Evolutionary conservation across 2,797 vertebrate genomes (phyloP), one percentile per base, ranked within the genome.

Genomic region (Cryptoprocta ferox): DNA sequence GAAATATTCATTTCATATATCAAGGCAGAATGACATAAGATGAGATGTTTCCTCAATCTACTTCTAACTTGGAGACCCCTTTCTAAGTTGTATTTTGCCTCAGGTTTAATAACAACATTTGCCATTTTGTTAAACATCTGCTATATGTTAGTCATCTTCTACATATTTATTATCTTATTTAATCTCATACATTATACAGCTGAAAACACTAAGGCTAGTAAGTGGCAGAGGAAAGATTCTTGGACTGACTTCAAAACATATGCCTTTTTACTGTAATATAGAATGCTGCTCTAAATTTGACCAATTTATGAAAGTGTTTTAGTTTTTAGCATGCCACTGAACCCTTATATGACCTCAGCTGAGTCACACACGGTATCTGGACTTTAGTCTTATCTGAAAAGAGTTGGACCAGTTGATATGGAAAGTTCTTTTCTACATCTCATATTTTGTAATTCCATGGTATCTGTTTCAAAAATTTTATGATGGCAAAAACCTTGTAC

Each of bases 391-490:
- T 89, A 35, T 32, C 6, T 32, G 53, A 9, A 83, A 39, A 3
- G 28, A 91, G 42, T n/a, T 88, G 61, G n/a, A 56, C 37, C 37
- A 75, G 13, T 50, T 50, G 32, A 37, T 50, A 45, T 30, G 13
- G 35, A 70, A 83, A 30, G 30, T 26, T 61, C n/a, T 83, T 95
- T 86, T 14, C 45, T 83, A 91, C 3, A 35, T 70, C 19, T 65
- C 28, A 48, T 84, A 65, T 50, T 90, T 32, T 85, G 3, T 68
- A 59, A 87, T 79, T 80, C 71, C 6, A 13, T 59, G 32, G 28
- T 66, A 37, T 96, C 73, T 82, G 15, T 85, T 94, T 94, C 48
- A 82, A 37, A 18, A 91, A 59, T 90, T 68, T 94, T 14, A 48
- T 45, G 53, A 48, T 73, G 15, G 37, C 32, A 37, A 63, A 70